Evolutionary conservation across 2,797 vertebrate species (phyloP).

Genomic region (Nyctalus aviator): DNA sequence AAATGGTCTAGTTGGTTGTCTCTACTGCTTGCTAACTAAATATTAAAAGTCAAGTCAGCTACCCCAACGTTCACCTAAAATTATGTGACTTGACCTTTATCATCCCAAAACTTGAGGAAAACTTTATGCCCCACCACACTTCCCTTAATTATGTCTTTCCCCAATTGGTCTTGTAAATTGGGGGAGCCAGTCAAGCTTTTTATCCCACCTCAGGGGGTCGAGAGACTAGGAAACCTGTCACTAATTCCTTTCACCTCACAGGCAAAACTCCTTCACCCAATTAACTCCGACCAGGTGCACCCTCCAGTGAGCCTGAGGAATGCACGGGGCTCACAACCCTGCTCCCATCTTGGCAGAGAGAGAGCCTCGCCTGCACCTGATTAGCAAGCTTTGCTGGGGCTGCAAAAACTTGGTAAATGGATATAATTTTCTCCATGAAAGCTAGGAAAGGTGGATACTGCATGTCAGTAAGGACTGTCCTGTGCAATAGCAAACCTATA

Average conservation of each 20-base stretch:
- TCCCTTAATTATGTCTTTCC: constrained; percentile 72
- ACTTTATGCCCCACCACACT: constrained; percentile 12
- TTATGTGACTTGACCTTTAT: background rate
- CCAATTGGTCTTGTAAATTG: constrained; percentile 82
- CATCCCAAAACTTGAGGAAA: constrained; percentile 32
- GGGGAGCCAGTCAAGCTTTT: constrained; percentile 81
- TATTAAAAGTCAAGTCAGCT: constrained; percentile 38
- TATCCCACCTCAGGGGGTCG: constrained; percentile 75
- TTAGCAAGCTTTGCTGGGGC: constrained; percentile 78
- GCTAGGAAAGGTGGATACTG: constrained; percentile 57
- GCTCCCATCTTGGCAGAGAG: constrained; percentile 80
- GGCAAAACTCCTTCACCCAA: constrained; percentile 87
- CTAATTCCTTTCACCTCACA: constrained; percentile 86
- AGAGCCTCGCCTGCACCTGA: constrained; percentile 78
- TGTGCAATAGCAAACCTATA: constrained; percentile 40
- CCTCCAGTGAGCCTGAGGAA: constrained; percentile 85
- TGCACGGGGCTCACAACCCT: constrained; percentile 71
- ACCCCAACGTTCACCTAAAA: background rate
- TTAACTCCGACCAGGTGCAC: constrained; percentile 88
- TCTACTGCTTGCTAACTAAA: constrained; percentile 39
- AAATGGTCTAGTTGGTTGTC: constrained; percentile 55
- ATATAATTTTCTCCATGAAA: constrained; percentile 42
- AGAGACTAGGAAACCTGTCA: constrained; percentile 85
- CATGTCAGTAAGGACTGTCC: constrained; percentile 52
- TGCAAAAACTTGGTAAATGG: constrained; percentile 63